Conservation (phyloP, 2,888 invertebrate species). For the Leptinotarsa haldemani region DNA sequence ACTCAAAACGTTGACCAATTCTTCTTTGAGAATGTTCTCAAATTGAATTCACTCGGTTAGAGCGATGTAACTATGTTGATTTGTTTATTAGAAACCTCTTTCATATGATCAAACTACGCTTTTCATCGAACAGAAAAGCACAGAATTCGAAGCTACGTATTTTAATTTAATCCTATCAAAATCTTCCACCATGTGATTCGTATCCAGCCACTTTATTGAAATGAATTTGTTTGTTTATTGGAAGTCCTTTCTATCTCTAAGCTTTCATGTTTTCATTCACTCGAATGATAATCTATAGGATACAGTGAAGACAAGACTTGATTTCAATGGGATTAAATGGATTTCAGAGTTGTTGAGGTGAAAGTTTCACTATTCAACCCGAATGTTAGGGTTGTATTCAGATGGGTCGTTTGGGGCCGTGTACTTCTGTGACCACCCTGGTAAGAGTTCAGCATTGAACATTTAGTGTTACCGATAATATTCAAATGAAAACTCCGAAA, state of each 20-base stretch:
- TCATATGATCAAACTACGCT: no score
- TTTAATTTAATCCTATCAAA: not conserved
- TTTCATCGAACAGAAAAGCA: not conserved
- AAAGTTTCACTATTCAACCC: not conserved
- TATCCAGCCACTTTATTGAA: not conserved
- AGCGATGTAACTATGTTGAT: no score
- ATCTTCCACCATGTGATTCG: not conserved
- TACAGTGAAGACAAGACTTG: not conserved
- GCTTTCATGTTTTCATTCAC: conserved; percentile 1
- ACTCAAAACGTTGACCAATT: no score
- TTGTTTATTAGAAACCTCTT: no score
- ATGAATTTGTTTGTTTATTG: conserved; percentile 8
- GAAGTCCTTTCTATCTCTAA: not conserved
- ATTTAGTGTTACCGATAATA: no score
- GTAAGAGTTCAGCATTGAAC: no score
- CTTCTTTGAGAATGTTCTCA: no score
- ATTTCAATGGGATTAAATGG: not conserved
- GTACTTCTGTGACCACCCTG: no score
- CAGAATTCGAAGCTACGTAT: not conserved
- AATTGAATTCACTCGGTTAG: no score
- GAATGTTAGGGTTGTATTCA: not conserved
- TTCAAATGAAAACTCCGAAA: no score
- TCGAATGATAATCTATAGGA: conserved; percentile 2
- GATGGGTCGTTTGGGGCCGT: no score
- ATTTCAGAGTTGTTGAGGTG: not conserved